These are phyloP conservation scores for Mormoops blainvillei DNA, from an alignment of 2,113 vertebrate genomes.

Conservation along the genomic window DNA sequence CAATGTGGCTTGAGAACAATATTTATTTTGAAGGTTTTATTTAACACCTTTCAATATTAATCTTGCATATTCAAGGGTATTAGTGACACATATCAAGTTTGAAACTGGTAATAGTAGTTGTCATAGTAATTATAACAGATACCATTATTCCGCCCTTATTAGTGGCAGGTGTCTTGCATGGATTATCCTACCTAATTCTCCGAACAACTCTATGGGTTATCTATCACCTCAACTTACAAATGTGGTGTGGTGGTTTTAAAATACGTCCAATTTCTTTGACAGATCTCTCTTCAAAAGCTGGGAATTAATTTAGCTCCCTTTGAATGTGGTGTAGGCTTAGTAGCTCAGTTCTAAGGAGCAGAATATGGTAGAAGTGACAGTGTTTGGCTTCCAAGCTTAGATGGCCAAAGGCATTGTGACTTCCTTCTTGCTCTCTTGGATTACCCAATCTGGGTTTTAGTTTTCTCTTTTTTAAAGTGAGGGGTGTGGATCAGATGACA, in stretches of 20 bases:
- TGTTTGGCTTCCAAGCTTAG: background rate
- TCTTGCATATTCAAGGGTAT: background rate
- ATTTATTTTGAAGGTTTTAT: constrained; percentile 30
- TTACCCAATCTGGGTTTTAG: background rate
- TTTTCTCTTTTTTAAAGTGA: background rate
- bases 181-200: background rate
- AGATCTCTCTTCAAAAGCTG: background rate
- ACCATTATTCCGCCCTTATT: background rate
- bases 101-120: background rate
- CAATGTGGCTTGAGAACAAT: background rate
- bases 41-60: background rate
- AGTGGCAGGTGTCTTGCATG: background rate
- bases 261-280: background rate
- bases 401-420: background rate
- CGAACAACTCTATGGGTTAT: background rate
- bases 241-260: background rate
- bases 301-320: background rate
- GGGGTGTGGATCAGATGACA: background rate
- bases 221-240: background rate
- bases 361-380: background rate
- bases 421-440: background rate
- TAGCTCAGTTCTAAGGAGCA: background rate
- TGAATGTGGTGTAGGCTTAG: background rate
- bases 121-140: background rate
- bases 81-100: background rate